A percentile compares a stretch with the other conserved stretches of the same genome.
phyloP scores from a whole-genome alignment of 1,140 invertebrate genomes.

The Brachionus paranguensis region DNA sequence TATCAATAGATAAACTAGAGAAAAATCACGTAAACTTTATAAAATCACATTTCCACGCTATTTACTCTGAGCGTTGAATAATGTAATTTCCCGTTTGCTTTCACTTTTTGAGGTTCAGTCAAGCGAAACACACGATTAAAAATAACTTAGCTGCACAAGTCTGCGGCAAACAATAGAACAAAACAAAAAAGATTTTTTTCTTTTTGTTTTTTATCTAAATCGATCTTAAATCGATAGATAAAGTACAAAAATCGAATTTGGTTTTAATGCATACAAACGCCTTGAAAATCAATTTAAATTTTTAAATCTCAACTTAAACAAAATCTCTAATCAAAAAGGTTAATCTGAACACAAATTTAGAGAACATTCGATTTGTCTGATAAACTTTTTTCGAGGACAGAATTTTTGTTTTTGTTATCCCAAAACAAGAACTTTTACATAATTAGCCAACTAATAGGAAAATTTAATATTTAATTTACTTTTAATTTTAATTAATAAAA shows the following conservation, averaged over 20 bases:
- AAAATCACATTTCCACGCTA: not conserved
- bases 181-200: not conserved
- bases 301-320: not conserved
- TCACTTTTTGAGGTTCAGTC: not conserved
- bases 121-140: not conserved
- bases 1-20: not conserved
- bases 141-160: not conserved
- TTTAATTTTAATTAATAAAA: not conserved
- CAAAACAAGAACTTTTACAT: not conserved
- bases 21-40: slow-evolving; percentile 32
- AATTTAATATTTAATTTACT: not conserved
- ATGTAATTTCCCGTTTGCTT: not conserved
- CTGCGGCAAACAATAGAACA: not conserved
- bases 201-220: not conserved
- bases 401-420: not conserved
- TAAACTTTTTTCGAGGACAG: not conserved
- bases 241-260: not conserved
- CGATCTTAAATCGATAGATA: not conserved
- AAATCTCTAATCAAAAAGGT: not conserved
- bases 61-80: not conserved
- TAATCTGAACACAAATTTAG: not conserved
- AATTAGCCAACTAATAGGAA: not conserved
- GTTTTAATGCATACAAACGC: not conserved
- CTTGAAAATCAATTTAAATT: not conserved
- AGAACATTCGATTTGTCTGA: not conserved